Evolutionary conservation across 1,140 invertebrate genomes (phyloP), one percentile per base, ranked within the genome.

Genomic region (Orius laevigatus): DNA sequence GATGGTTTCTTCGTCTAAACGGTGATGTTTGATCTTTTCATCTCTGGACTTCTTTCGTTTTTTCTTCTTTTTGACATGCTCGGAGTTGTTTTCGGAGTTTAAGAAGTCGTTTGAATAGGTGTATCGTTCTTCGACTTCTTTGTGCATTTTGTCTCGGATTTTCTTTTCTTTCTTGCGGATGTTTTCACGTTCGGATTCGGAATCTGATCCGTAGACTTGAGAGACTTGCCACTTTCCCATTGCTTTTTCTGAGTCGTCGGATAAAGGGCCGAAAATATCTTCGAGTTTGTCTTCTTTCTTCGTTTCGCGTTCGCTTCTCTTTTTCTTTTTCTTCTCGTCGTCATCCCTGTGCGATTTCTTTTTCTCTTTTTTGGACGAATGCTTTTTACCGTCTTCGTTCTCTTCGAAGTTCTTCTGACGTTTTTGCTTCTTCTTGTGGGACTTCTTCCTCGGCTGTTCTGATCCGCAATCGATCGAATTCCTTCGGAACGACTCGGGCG

Each of bases 181-280:
- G 0, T 62, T 55, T 51, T 64, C 55, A 6, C 49, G 50, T 16
- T 55, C 59, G 10, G 55, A 59, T 43, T 66, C 62, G 31, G 63
- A 62, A 55, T 63, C 61, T n/a, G 61, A 61, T 31, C 57, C 59
- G 52, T 63, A 65, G 14, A 64, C 58, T 44, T 61, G 53, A 12
- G 60, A 58, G 8, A 62, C 60, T 36, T 60, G 56, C 55, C 60
- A 58, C 47, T 62, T 64, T 52, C 47, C 5, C 53, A 36, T 18
- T 58, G 57, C 41, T 58, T 62, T 60, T 0, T 64, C 62, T 9
- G 61, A 62, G 51, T 87, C 79, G 59, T 89, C 85, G 0, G 84
- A 86, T 20, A 88, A 66, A 1, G 84, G 80, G 3, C 84, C 84
- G 63, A 88, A 89, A 48, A 88, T 87, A 56, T 85, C 82, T 63